Conservation (phyloP, 2,888 invertebrate species). For the Cerastis rubricosa region DNA sequence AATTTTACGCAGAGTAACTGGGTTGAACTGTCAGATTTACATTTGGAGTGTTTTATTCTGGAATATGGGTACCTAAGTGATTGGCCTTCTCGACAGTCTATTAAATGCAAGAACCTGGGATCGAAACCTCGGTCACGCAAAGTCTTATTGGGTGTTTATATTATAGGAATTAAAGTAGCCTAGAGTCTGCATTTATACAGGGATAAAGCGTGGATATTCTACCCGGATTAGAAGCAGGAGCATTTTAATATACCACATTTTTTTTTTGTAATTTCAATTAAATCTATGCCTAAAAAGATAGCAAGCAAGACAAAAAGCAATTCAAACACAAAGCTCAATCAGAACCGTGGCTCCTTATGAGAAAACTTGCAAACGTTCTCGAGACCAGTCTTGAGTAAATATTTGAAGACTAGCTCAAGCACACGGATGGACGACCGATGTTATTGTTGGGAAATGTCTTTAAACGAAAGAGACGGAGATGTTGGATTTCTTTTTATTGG, state of each 20-base stretch:
- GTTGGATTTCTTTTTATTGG: neutral
- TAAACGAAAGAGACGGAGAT: neutral
- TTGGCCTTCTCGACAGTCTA: neutral
- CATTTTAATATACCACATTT: neutral
- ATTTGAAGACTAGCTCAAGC: constrained; percentile 33
- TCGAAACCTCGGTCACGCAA: neutral
- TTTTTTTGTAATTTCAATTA: neutral
- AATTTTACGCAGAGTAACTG: neutral
- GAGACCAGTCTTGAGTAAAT: constrained; percentile 43
- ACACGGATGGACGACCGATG: constrained; percentile 22
- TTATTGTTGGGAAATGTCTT: constrained; percentile 37
- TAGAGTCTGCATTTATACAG: neutral
- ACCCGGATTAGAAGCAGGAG: neutral
- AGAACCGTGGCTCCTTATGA: constrained; percentile 23
- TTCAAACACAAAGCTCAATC: constrained; percentile 33
- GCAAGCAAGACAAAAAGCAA: constrained; percentile 19
- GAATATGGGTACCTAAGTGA: no score
- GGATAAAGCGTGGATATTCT: neutral
- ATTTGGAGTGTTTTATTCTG: neutral
- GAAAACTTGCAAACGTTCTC: constrained; percentile 44
- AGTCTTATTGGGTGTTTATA: neutral
- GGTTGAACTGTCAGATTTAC: neutral
- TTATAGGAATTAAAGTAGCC: neutral
- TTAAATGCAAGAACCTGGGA: neutral
- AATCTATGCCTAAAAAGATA: neutral